Conservation (phyloP, 35 echinoderm and acorn worm genomes). For the Diadema setosum region DNA sequence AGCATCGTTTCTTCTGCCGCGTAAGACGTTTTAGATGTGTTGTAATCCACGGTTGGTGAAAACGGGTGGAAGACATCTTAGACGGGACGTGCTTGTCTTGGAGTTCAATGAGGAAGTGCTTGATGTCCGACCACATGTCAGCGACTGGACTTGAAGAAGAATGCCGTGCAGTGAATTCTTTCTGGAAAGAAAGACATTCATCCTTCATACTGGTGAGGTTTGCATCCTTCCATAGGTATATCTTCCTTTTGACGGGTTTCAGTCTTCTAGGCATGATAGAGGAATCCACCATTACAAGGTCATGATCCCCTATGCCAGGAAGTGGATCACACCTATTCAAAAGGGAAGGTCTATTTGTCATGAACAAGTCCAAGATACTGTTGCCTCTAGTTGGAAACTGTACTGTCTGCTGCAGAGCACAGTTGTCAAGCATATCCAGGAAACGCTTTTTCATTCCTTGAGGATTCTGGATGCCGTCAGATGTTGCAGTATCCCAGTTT, state of each 20-base stretch:
- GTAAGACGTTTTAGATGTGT: neutral
- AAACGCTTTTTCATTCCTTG: neutral
- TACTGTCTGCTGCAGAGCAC: neutral
- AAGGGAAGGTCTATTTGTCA: neutral
- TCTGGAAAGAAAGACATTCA: neutral
- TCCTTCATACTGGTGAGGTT: neutral
- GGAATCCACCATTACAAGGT: neutral
- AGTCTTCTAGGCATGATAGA: neutral
- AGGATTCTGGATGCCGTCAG: neutral
- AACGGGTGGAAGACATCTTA: neutral
- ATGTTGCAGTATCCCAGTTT: neutral
- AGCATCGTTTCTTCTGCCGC: neutral
- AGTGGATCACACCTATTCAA: neutral
- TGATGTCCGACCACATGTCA: no score
- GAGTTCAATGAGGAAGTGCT: neutral
- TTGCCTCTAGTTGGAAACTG: neutral
- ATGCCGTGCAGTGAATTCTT: no score
- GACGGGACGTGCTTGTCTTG: neutral
- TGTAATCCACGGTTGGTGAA: neutral
- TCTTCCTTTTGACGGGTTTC: neutral
- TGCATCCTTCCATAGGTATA: neutral
- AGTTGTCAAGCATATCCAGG: neutral
- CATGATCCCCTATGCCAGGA: conserved; percentile 13
- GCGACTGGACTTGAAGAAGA: no score
- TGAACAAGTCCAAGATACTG: neutral